Conservation (phyloP, 2,888 invertebrate genomes). For the Drosophila birchii region DNA sequence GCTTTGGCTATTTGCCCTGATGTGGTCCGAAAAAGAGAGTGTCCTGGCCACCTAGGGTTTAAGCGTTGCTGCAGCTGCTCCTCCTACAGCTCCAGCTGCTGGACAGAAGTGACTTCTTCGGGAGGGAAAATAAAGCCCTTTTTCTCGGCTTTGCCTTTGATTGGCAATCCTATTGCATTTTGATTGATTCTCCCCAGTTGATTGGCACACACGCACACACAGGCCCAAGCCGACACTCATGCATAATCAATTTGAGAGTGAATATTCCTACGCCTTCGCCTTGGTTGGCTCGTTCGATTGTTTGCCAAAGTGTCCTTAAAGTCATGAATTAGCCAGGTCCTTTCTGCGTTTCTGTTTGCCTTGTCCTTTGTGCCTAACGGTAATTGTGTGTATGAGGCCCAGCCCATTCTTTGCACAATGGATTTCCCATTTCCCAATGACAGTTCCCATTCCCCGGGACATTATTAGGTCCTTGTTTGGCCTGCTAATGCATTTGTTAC, state of each 20-base stretch:
- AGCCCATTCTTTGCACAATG: constrained; percentile 21
- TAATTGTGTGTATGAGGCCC: constrained; percentile 62
- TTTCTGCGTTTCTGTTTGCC: constrained; percentile 55
- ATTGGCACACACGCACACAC: constrained; percentile 45
- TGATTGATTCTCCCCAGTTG: constrained; percentile 69
- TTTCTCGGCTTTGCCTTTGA: constrained; percentile 35
- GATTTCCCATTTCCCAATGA: not conserved
- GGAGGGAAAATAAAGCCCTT: not conserved
- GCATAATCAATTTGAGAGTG: constrained; percentile 62
- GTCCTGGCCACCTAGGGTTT: constrained; percentile 20
- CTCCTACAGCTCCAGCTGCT: not conserved
- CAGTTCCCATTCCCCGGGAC: constrained; percentile 25
- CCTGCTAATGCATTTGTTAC: constrained; percentile 45
- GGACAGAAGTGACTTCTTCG: constrained; percentile 21
- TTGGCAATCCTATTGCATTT: constrained; percentile 67
- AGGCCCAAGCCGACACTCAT: constrained; percentile 42
- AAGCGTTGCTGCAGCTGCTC: constrained; percentile 18
- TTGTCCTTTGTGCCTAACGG: constrained; percentile 52
- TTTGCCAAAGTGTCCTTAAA: constrained; percentile 66
- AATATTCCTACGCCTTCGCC: constrained; percentile 48
- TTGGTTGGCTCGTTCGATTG: constrained; percentile 49
- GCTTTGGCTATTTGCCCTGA: constrained; percentile 41
- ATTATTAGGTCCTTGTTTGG: constrained; percentile 56
- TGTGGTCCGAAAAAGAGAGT: constrained; percentile 41
- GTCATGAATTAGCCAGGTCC: constrained; percentile 71